Evolutionary conservation across 1,140 invertebrate genomes (phyloP), one percentile per base, ranked within the genome.

Genomic region (Acromyrmex heyeri): DNA sequence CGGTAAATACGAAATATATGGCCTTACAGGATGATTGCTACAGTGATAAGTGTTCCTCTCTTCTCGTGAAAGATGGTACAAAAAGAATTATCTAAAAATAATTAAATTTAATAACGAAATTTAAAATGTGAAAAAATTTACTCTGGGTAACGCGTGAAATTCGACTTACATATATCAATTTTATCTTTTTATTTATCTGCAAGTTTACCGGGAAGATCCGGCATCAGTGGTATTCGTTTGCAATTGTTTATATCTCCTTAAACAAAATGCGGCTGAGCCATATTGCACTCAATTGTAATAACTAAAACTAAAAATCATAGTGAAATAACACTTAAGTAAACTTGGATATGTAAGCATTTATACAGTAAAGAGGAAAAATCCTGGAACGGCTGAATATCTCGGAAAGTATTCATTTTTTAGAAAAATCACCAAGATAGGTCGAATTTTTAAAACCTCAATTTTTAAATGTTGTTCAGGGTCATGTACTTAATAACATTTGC

Each of bases 1-100:
- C 70, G 38, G 69, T 94, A 92, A 87, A 93, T 93, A 94, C 76
- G 91, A 93, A 94, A 94, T 94, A 94, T 90, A 93, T 94, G 92
- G 88, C 89, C 92, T 93, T 94, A 94, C 61, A 93, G 69, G 85
- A 90, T 86, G 75, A 91, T 91, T 77, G 89, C 87, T 93, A 93
- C 59, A 89, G 86, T 89, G 64, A 73, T 92, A 91, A 44, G 78
- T 91, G 87, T 88, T 69, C 70, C 30, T 91, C 85, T 10, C 87
- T 88, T 90, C 78, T 48, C 65, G 30, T 81, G 62, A 67, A 83
- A 88, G 81, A 86, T 38, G 21, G 76, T 81, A 87, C 14, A 67
- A 65, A 89, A 87, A 50, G 50, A 55, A 82, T 69, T 2, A 69
- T 91, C 79, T 10, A 44, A 44, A 44, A 44, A 44, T 44, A 88